phyloP scores from a whole-genome alignment of 2,113 vertebrate species.

The Lasiurus borealis region DNA sequence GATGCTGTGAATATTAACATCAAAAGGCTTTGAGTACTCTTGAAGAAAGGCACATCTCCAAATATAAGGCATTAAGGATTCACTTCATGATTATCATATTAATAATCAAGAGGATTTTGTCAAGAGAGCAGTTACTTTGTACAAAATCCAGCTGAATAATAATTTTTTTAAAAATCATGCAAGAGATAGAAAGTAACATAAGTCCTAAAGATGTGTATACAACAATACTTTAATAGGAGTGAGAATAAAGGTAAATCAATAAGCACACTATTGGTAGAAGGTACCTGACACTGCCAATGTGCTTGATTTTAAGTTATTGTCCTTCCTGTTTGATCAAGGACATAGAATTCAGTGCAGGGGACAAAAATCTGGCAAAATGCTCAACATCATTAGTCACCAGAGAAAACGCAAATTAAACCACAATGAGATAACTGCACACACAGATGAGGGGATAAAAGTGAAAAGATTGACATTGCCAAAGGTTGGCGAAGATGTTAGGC shows the following conservation, averaged over 20 bases:
- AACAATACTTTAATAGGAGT: neutral
- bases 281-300: neutral
- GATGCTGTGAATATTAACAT: constrained; percentile 59
- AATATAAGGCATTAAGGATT: constrained; percentile 48
- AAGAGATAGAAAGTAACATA: constrained; percentile 29
- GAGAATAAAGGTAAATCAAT: neutral
- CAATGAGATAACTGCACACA: neutral
- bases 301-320: neutral
- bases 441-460: neutral
- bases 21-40: constrained; percentile 46
- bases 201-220: neutral
- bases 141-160: constrained; percentile 55
- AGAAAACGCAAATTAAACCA: neutral
- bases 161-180: too few species aligned
- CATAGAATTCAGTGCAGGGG: neutral
- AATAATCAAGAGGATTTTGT: constrained; percentile 60
- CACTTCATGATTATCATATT: constrained; percentile 61
- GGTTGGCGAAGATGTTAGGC: neutral
- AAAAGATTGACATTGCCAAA: neutral
- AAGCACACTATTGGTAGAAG: neutral
- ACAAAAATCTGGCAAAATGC: neutral
- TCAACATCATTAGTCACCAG: neutral
- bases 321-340: neutral
- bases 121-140: constrained; percentile 45
- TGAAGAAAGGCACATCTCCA: constrained; percentile 53